These are phyloP conservation scores for Podocnemis expansa DNA, from an alignment of 2,113 vertebrate genomes.

Conservation along the genomic window DNA sequence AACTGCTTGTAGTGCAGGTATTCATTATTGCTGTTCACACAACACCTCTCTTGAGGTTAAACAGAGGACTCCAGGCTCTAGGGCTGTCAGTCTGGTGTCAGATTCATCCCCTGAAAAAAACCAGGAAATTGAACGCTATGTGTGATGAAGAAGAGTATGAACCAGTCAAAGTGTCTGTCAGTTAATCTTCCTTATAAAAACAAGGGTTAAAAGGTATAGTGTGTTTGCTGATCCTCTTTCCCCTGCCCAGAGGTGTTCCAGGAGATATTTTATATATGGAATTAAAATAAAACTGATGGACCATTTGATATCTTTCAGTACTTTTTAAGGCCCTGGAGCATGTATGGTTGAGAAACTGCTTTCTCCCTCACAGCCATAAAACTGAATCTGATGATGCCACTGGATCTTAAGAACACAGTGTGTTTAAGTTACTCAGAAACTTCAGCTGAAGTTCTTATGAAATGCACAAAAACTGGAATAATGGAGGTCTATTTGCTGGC, in stretches of 20 bases:
- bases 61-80: not conserved
- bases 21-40: not conserved
- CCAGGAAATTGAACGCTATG: not conserved
- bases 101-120: not conserved
- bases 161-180: not conserved
- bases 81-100: not conserved
- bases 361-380: fast-evolving
- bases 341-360: fast-evolving
- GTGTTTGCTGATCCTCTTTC: fast-evolving
- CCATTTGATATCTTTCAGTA: fast-evolving
- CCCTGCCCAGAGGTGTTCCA: not conserved
- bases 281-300: fast-evolving
- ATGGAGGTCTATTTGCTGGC: fast-evolving
- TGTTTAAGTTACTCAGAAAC: fast-evolving
- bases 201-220: not conserved
- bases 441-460: not conserved
- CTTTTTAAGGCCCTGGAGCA: fast-evolving
- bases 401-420: fast-evolving
- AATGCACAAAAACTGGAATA: fast-evolving
- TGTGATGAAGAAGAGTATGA: not conserved
- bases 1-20: not conserved
- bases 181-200: not conserved
- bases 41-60: not conserved
- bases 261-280: not conserved
- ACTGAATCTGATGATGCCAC: fast-evolving